Evolutionary conservation across 2,888 invertebrate species (phyloP), one percentile per base, ranked within the genome.

Genomic region (Rhagophthalmus giganteus): DNA sequence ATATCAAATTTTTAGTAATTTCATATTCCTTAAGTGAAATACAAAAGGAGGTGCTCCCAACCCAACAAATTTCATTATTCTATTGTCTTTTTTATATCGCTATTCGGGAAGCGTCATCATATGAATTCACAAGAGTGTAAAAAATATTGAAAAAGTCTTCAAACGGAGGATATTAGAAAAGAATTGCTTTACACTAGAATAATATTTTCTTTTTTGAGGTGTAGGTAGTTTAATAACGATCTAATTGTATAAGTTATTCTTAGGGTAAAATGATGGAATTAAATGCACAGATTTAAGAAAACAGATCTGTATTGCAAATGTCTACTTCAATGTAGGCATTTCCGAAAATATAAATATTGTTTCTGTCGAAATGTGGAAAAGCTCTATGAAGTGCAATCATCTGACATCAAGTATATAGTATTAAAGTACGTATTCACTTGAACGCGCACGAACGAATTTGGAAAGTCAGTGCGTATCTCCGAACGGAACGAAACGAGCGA

Each of bases 81-180:
- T 31, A 37, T 45, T 45, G 45, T 45, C 35, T 35, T 45, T 44
- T 41, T 37, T 37, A 45, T 45, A 31, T 37, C 45, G 45, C 40
- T 48, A 28, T 40, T 34, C 40, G 33, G 48, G 41, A 47, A 41
- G 34, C 41, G 40, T 37, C 48, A 41, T 41, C 40, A 33, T 48
- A 41, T 40, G 35, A 41, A 41, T 49, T 42, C 49, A 37, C 13
- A 34, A 49, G 49, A 42, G 49, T 49, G 49, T 49, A 49, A 49
- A 49, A 49, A 49, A 41, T 49, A 49, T 49, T 49, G 49, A 49
- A 45, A 45, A 45, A 42, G 35, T 40, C 49, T 49, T 49, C 49
- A 42, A 35, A 26, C 41, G 31, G 31, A 42, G 49, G 49, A 49
- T 49, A 49, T 49, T 49, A 49, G 35, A 41, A 42, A 39, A 14